These are phyloP conservation scores for Panulirus ornatus DNA, from an alignment of 1,140 invertebrate species.

Conservation along the genomic window DNA sequence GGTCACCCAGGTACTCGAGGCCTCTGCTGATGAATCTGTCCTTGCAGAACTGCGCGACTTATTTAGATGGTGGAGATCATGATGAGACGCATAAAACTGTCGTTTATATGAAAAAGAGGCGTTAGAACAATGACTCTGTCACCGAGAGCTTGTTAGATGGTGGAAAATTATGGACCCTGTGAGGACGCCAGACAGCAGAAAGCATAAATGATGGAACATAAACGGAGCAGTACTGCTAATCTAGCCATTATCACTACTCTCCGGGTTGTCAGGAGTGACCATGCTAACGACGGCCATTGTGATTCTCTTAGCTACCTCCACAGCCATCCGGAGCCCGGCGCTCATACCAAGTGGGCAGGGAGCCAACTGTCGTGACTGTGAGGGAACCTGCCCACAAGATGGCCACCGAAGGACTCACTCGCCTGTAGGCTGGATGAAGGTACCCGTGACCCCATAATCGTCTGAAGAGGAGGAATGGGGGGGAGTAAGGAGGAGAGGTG, in stretches of 20 bases:
- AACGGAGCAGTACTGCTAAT: not conserved
- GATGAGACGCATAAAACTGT: too few relatives aligned
- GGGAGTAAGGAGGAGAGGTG: not conserved
- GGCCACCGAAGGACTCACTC: constrained; percentile 6
- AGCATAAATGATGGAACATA: not conserved
- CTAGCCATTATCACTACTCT: not conserved
- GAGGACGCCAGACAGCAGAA: too few relatives aligned
- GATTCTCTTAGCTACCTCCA: not conserved
- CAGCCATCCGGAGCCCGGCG: not conserved
- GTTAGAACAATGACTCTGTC: too few relatives aligned
- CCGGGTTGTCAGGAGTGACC: not conserved
- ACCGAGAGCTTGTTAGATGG: too few relatives aligned
- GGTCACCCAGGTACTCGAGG: too few relatives aligned
- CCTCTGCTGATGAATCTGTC: too few relatives aligned
- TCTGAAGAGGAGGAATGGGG: not conserved
- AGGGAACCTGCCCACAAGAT: too few relatives aligned
- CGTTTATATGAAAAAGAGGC: too few relatives aligned
- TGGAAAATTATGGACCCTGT: too few relatives aligned
- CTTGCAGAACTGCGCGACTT: too few relatives aligned
- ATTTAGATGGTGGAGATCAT: too few relatives aligned
- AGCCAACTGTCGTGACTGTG: too few relatives aligned
- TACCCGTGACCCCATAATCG: constrained; percentile 14
- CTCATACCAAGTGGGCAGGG: constrained; percentile 11
- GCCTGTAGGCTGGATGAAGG: constrained; percentile 7
- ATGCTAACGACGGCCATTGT: constrained; percentile 27